A percentile compares a stretch with the other conserved stretches of the same genome.
phyloP scores from a whole-genome alignment of 2,113 vertebrate species.

The Donacobius atricapilla region DNA sequence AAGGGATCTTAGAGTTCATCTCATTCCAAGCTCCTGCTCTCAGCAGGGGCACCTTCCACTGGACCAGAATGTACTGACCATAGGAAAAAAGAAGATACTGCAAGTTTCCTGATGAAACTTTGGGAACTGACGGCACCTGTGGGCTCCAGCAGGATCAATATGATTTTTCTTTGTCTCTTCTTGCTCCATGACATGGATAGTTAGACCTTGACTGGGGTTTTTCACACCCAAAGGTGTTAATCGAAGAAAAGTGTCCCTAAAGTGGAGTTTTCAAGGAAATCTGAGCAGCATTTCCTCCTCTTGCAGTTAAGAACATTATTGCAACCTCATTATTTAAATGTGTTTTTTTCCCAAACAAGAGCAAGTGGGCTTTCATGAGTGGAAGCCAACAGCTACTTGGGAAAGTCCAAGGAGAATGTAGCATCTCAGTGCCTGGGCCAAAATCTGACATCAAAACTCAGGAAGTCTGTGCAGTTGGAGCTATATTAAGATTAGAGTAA shows the following conservation, averaged over 20 bases:
- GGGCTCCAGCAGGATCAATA: background rate
- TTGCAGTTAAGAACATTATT: background rate
- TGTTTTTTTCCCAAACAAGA: background rate
- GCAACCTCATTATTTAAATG: background rate
- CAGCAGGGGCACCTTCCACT: background rate
- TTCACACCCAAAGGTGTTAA: background rate
- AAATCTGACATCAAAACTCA: background rate
- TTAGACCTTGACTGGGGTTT: background rate
- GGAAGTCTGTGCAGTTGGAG: background rate
- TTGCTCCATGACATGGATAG: background rate
- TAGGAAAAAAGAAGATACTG: background rate
- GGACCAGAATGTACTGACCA: background rate
- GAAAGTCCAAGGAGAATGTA: background rate
- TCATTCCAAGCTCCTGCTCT: background rate
- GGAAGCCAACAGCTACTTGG: background rate
- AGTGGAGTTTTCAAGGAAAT: background rate
- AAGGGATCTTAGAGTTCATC: background rate
- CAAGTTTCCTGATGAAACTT: background rate
- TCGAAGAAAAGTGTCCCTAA: background rate
- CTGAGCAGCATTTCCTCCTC: background rate
- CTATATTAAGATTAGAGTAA: constrained; percentile 16
- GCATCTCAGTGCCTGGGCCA: background rate
- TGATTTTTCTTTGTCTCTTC: background rate
- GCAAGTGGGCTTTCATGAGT: background rate
- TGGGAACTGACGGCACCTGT: background rate